These are phyloP conservation scores for Vanessa cardui DNA, from an alignment of 2,888 invertebrate genomes.

Conservation along the genomic window DNA sequence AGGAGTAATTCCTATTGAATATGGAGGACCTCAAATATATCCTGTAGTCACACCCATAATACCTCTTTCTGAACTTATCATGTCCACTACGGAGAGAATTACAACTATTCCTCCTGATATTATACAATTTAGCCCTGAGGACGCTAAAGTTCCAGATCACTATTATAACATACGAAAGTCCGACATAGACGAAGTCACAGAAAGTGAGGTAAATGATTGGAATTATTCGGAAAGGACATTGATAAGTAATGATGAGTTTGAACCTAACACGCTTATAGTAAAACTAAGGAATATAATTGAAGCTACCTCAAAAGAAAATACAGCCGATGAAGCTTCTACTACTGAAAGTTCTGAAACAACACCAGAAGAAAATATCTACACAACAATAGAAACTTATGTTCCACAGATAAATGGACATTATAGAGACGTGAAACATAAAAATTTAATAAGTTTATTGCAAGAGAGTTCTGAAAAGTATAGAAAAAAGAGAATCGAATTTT, in stretches of 20 bases:
- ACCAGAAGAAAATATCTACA: conserved; percentile 29
- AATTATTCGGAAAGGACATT: conserved; percentile 32
- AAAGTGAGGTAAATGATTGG: conserved; percentile 42
- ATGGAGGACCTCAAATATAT: conserved; percentile 43
- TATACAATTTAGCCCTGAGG: conserved; percentile 67
- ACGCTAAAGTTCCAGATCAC: conserved; percentile 69
- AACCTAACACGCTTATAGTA: conserved; percentile 51
- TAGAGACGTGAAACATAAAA: conserved; percentile 60
- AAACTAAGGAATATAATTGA: conserved; percentile 60
- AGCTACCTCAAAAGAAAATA: conserved; percentile 43
- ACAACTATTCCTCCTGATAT: conserved; percentile 60
- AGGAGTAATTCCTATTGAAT: conserved; percentile 63
- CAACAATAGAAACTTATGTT: conserved; percentile 57
- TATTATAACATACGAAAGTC: conserved; percentile 51
- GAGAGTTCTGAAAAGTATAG: conserved; percentile 58
- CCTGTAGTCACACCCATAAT: conserved; percentile 47
- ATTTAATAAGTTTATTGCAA: conserved; percentile 52
- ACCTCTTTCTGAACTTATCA: conserved; percentile 51
- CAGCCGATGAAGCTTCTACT: conserved; percentile 27
- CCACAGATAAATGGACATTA: conserved; percentile 76
- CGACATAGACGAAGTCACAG: conserved; percentile 39
- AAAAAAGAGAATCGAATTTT: conserved; percentile 61
- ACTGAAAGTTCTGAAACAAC: conserved; percentile 24
- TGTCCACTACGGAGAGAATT: conserved; percentile 47
- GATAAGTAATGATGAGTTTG: conserved; percentile 36